These are phyloP conservation scores for Habrosyne pyritoides DNA, from an alignment of 2,888 invertebrate genomes.

Conservation along the genomic window DNA sequence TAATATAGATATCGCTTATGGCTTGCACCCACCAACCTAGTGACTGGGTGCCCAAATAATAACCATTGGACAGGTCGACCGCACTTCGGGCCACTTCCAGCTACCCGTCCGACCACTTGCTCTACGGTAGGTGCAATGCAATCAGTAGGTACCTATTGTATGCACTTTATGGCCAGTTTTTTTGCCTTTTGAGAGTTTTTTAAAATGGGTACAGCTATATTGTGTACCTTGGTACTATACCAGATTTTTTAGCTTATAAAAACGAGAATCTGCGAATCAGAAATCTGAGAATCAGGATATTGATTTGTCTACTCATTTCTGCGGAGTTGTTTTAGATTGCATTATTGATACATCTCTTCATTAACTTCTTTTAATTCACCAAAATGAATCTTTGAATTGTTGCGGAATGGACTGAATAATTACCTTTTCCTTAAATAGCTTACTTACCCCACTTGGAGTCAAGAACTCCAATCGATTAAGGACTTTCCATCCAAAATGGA, in stretches of 20 bases:
- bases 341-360: no score
- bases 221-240: no score
- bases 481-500: background rate
- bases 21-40: conserved; percentile 34
- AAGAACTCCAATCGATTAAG: background rate
- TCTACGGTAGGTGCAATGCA: conserved; percentile 14
- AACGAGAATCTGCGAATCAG: no score
- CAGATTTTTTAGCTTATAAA: no score
- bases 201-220: no score
- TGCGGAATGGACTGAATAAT: no score
- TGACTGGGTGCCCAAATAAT: conserved; percentile 58
- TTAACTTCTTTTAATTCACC: no score
- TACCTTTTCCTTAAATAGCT: background rate
- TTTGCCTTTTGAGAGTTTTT: background rate
- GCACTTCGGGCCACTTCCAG: conserved; percentile 17
- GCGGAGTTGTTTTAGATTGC: no score
- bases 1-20: conserved; percentile 25
- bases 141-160: background rate
- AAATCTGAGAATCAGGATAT: no score
- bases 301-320: no score
- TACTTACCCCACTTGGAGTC: background rate
- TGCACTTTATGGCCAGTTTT: background rate
- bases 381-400: no score
- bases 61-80: conserved; percentile 38
- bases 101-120: conserved; percentile 36